phyloP scores from a whole-genome alignment of 2,888 invertebrate species.

The Philaethria dido region DNA sequence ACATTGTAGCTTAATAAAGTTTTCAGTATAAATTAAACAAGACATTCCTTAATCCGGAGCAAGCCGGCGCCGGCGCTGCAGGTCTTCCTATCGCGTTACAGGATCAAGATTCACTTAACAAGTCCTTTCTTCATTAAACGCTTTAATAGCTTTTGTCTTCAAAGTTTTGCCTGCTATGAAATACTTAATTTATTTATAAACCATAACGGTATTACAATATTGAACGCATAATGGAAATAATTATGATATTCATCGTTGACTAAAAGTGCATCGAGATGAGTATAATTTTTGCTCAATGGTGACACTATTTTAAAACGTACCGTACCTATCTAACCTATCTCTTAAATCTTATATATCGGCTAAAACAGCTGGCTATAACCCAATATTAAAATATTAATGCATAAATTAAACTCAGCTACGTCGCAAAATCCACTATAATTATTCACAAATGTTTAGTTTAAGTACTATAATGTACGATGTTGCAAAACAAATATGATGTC shows the following conservation, averaged over 20 bases:
- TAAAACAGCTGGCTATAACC: neutral
- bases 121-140: conserved; percentile 46
- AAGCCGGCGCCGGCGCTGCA: conserved; percentile 58
- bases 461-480: neutral
- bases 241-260: neutral
- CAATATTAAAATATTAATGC: neutral
- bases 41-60: conserved; percentile 71
- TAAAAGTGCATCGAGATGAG: too few species aligned
- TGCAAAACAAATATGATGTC: conserved; percentile 46
- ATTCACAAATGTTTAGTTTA: conserved; percentile 53
- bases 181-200: conserved; percentile 20
- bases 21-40: conserved; percentile 55
- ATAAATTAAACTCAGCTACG: too few species aligned
- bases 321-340: too few species aligned
- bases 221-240: neutral
- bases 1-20: conserved; percentile 41
- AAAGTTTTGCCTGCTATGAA: conserved; percentile 7
- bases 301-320: too few species aligned
- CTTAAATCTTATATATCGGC: too few species aligned
- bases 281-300: too few species aligned
- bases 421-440: neutral
- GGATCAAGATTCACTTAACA: conserved; percentile 48
- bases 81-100: conserved; percentile 73
- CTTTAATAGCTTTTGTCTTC: conserved; percentile 31
- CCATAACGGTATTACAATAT: neutral